These are phyloP conservation scores for Campopleginae sp. DNA, from an alignment of 2,888 invertebrate species.

Conservation along the genomic window DNA sequence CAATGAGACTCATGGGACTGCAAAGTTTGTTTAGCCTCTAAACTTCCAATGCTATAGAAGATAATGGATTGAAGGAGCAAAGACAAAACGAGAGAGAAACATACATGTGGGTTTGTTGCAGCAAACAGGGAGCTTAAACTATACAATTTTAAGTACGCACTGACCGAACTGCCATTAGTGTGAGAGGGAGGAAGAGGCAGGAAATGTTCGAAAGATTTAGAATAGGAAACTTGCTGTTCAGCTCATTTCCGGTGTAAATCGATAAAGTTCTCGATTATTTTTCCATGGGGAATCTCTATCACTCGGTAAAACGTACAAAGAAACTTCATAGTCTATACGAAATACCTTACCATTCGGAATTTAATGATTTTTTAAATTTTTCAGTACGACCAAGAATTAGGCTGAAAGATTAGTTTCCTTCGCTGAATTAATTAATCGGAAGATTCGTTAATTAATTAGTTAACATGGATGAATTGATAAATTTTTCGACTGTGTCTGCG, in stretches of 20 bases:
- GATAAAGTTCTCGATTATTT: not conserved
- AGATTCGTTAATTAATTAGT: too few species aligned
- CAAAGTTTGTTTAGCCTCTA: constrained; percentile 40
- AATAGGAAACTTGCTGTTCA: not conserved
- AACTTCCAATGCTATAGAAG: constrained; percentile 2
- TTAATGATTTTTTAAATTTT: too few species aligned
- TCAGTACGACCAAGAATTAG: too few species aligned
- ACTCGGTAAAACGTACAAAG: too few species aligned
- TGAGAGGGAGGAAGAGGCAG: not conserved
- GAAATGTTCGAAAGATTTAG: not conserved
- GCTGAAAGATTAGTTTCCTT: too few species aligned
- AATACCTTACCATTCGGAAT: too few species aligned
- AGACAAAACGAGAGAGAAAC: not conserved
- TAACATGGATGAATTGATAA: not conserved
- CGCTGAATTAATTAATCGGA: too few species aligned
- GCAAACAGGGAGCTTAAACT: not conserved
- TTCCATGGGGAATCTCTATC: not conserved
- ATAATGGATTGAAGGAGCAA: constrained; percentile 4
- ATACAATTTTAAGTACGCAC: not conserved
- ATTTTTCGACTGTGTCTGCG: not conserved
- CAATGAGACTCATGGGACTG: constrained; percentile 43
- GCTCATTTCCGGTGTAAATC: not conserved
- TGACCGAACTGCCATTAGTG: not conserved
- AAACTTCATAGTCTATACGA: too few species aligned
- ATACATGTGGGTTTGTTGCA: not conserved